Evolutionary conservation across 2,113 vertebrate genomes (phyloP).

Genomic region (Myiozetetes cayanensis): DNA sequence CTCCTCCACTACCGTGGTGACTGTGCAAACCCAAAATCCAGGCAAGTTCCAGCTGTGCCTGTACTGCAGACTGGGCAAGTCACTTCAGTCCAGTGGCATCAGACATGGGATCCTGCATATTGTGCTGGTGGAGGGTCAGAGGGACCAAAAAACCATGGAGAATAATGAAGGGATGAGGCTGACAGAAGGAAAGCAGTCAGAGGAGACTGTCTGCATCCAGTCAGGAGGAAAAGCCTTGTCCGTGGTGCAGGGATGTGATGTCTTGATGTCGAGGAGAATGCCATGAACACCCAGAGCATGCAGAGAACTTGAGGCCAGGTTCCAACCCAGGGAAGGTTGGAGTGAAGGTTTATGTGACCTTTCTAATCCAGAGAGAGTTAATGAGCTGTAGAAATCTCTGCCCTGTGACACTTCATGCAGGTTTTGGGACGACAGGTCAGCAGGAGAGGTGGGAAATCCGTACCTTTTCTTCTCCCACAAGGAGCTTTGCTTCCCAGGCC

Average conservation of each 20-base stretch:
- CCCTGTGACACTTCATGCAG: rapidly evolving
- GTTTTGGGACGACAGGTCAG: background rate
- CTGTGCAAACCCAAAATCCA: background rate
- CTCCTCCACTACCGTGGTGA: background rate
- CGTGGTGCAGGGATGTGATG: background rate
- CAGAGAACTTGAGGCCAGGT: background rate
- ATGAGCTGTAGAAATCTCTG: background rate
- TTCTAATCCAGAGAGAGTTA: background rate
- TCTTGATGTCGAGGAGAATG: background rate
- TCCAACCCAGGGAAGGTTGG: background rate
- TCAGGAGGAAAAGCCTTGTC: background rate
- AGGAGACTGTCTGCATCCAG: background rate
- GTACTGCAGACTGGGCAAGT: background rate
- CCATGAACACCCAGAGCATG: background rate
- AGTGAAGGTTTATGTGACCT: background rate
- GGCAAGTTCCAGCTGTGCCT: background rate
- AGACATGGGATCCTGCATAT: background rate
- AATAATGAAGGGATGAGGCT: background rate
- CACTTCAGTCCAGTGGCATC: background rate
- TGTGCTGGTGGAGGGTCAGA: background rate
- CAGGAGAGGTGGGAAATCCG: background rate
- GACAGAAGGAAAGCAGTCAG: background rate
- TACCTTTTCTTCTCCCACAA: background rate
- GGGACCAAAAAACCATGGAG: background rate
- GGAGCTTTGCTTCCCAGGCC: background rate